Evolutionary conservation across 2,113 vertebrate genomes (phyloP).

Genomic region (Petroica traversi): DNA sequence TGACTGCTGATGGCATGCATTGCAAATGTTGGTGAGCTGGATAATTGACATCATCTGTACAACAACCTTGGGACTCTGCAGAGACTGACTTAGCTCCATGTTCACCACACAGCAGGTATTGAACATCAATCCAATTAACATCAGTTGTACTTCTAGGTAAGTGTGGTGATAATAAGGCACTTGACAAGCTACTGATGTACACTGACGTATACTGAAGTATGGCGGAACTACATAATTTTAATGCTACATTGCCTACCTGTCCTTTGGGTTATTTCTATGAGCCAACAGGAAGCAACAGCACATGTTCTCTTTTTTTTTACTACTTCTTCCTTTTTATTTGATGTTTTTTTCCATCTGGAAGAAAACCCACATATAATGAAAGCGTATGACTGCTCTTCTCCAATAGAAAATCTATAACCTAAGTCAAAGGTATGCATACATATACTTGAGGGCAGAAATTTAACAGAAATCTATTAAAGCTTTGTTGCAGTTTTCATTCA

Average conservation of each 20-base stretch:
- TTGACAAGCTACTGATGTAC: neutral
- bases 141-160: neutral
- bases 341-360: neutral
- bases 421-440: neutral
- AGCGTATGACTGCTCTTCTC: accelerated
- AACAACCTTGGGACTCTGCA: neutral
- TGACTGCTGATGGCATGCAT: neutral
- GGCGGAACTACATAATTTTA: neutral
- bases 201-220: no score
- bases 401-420: neutral
- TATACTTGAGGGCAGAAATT: neutral
- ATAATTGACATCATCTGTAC: neutral
- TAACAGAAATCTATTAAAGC: neutral
- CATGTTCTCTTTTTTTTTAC: neutral
- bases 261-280: neutral
- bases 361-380: neutral
- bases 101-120: neutral
- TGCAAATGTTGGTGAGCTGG: neutral
- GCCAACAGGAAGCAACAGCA: neutral
- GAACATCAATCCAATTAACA: neutral
- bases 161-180: neutral
- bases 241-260: neutral
- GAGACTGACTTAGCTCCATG: neutral
- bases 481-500: neutral
- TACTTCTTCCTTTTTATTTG: neutral